A percentile compares a stretch with the other conserved stretches of the same genome.
phyloP scores from a whole-genome alignment of 92 coral and sea anemone genomes.

The Phenganax subtilis region DNA sequence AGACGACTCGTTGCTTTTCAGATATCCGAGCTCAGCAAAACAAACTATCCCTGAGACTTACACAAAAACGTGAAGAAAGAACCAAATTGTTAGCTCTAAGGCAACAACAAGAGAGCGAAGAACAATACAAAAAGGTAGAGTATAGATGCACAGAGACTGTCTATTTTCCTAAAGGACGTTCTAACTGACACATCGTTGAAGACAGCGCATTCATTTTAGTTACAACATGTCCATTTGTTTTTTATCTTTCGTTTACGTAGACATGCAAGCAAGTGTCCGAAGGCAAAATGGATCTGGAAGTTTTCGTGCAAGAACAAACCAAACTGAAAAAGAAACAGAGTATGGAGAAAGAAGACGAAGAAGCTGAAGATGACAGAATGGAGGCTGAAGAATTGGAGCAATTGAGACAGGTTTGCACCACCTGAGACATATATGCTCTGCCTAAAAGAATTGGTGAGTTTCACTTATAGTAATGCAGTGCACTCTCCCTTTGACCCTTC shows the following conservation, averaged over 20 bases:
- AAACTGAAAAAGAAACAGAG: constrained; percentile 71
- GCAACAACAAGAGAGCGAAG: constrained; percentile 78
- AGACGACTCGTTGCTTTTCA: constrained; percentile 23
- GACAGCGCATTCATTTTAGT: not conserved
- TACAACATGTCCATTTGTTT: no score
- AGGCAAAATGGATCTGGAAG: constrained; percentile 79
- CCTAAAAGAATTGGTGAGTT: not conserved
- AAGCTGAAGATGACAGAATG: constrained; percentile 55
- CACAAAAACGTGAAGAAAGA: constrained; percentile 66
- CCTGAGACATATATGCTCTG: not conserved
- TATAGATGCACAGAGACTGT: no score
- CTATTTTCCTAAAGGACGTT: not conserved
- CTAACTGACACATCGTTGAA: not conserved
- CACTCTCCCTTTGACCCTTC: not conserved
- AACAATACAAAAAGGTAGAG: constrained; percentile 69
- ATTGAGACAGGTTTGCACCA: constrained; percentile 58
- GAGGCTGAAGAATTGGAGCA: constrained; percentile 76
- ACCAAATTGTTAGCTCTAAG: constrained; percentile 55
- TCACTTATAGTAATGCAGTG: not conserved
- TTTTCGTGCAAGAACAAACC: constrained; percentile 67
- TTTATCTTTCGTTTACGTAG: constrained; percentile 28
- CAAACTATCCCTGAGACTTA: constrained; percentile 64
- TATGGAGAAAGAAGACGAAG: constrained; percentile 61
- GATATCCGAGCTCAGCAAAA: constrained; percentile 70
- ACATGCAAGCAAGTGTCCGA: constrained; percentile 64